Conservation (phyloP, 2,797 vertebrate genomes). For the Taenioides sp. region DNA sequence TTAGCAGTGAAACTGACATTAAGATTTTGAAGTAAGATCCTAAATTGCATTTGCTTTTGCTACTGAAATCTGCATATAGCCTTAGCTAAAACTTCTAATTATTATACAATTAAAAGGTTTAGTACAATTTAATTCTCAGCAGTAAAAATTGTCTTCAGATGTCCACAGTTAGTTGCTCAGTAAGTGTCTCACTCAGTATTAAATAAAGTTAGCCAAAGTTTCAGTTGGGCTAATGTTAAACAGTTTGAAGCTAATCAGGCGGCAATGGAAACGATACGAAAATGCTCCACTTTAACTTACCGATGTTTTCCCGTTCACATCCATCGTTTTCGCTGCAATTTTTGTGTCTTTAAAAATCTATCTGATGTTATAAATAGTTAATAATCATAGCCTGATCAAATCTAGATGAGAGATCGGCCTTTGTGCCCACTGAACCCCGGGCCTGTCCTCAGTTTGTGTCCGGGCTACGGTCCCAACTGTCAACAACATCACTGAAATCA, state of each 20-base stretch:
- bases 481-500: neutral
- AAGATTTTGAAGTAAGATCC: neutral
- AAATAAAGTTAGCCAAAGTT: neutral
- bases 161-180: neutral
- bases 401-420: neutral
- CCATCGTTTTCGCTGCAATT: neutral
- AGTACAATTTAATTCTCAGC: too few species aligned
- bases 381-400: neutral
- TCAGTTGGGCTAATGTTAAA: neutral
- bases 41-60: neutral
- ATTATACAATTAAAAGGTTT: too few species aligned
- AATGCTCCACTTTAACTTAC: neutral
- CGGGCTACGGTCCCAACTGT: neutral
- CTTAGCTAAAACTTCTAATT: neutral
- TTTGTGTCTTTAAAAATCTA: neutral
- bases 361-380: neutral
- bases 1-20: too few species aligned
- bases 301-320: neutral
- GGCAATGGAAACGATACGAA: neutral
- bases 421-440: neutral
- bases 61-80: neutral
- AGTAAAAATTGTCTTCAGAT: too few species aligned
- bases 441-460: neutral
- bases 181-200: neutral
- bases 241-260: slow-evolving; percentile 1